phyloP scores from a whole-genome alignment of 1,140 invertebrate genomes.

The Conus ventricosus region DNA sequence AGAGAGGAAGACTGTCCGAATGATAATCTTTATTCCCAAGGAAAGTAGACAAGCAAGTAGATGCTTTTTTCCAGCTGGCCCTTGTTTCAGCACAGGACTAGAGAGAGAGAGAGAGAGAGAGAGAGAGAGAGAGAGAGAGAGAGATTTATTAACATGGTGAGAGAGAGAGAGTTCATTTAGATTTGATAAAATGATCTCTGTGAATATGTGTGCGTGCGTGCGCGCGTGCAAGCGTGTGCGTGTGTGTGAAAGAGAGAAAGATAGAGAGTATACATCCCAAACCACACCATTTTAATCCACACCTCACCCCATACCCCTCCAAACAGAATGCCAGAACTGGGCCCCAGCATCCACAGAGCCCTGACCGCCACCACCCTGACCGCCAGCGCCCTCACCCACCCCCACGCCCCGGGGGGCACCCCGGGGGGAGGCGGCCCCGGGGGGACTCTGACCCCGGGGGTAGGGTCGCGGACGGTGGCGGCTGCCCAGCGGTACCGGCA shows the following conservation, averaged over 20 bases:
- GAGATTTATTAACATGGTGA: too few species aligned
- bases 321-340: slow-evolving; percentile 34
- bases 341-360: slow-evolving; percentile 43
- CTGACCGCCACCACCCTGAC: slow-evolving; percentile 45
- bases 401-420: neutral
- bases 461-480: slow-evolving; percentile 9
- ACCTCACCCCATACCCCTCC: too few species aligned
- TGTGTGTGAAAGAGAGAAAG: neutral
- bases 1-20: too few species aligned
- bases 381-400: neutral
- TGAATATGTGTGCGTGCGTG: neutral
- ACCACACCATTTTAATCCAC: too few species aligned
- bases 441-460: neutral
- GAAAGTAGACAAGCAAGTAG: too few species aligned
- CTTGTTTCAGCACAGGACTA: too few species aligned
- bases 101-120: too few species aligned
- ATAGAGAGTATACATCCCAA: too few species aligned
- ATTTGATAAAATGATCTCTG: neutral
- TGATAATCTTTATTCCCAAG: too few species aligned
- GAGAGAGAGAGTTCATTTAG: neutral
- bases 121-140: too few species aligned
- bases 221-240: neutral
- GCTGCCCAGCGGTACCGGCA: slow-evolving; percentile 20
- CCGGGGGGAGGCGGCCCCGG: neutral
- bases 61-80: too few species aligned